phyloP scores from a whole-genome alignment of 2,888 invertebrate species.

The Drosophila suboccidentalis region DNA sequence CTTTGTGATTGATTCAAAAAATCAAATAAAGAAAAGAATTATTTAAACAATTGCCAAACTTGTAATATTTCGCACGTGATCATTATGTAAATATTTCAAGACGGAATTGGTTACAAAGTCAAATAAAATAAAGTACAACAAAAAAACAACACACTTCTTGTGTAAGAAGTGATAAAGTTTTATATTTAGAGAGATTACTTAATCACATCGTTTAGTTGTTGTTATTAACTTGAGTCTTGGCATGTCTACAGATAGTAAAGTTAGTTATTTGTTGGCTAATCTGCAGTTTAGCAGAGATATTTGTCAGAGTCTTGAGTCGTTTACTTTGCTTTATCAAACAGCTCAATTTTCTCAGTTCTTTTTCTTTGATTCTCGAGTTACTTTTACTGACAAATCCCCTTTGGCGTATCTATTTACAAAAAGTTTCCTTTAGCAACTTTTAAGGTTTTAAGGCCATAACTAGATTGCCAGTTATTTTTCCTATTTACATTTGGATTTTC shows the following conservation, averaged over 20 bases:
- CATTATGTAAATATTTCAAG: slow-evolving; percentile 5
- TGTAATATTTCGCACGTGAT: slow-evolving; percentile 14
- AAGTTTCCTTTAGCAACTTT: slow-evolving; percentile 23
- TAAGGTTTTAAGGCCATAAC: slow-evolving; percentile 33
- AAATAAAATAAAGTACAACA: not conserved
- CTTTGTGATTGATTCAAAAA: slow-evolving; percentile 7
- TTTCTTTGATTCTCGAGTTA: not conserved
- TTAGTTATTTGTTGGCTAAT: not conserved
- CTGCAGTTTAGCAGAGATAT: slow-evolving; percentile 2
- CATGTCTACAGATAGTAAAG: not conserved
- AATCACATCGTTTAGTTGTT: not conserved
- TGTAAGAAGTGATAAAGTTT: slow-evolving; percentile 1
- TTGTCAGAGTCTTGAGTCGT: not conserved
- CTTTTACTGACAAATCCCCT: slow-evolving; percentile 18
- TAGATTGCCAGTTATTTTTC: slow-evolving; percentile 24
- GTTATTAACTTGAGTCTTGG: not conserved
- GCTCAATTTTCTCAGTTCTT: slow-evolving; percentile 10
- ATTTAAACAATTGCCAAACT: not conserved
- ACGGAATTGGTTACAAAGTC: slow-evolving; percentile 16
- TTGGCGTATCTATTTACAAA: slow-evolving; percentile 23
- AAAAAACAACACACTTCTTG: not conserved
- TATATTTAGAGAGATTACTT: not conserved
- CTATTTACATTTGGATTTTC: slow-evolving; percentile 34
- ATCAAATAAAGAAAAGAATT: slow-evolving; percentile 1
- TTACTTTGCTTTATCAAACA: slow-evolving; percentile 5